phyloP scores from a whole-genome alignment of 2,888 invertebrate species.

The Ellobium chinense region DNA sequence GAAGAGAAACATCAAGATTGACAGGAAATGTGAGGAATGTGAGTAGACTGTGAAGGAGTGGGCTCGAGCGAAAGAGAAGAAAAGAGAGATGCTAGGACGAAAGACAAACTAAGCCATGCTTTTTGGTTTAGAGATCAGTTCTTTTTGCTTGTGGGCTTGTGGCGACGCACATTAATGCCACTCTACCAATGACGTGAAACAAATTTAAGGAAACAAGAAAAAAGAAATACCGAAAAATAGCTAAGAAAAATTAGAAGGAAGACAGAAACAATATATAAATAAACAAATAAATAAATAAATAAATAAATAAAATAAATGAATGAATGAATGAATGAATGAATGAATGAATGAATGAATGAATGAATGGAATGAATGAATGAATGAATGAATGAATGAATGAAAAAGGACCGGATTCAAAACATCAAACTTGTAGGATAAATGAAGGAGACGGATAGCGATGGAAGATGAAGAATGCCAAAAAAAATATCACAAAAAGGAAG shows the following conservation, averaged over 20 bases:
- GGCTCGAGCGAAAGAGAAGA: slow-evolving; percentile 15
- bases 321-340: not conserved
- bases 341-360: not conserved
- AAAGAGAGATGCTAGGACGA: slow-evolving; percentile 7
- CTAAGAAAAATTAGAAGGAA: no score
- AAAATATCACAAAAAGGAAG: not conserved
- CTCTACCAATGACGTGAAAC: no score
- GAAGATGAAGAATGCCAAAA: not conserved
- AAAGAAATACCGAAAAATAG: no score
- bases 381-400: not conserved
- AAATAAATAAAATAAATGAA: not conserved
- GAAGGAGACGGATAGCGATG: not conserved
- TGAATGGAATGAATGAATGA: not conserved
- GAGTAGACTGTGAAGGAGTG: slow-evolving; percentile 9
- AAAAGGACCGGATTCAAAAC: not conserved
- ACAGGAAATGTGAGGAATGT: not conserved
- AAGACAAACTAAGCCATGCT: no score
- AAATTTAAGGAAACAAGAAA: no score
- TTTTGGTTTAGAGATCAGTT: no score
- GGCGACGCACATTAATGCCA: no score
- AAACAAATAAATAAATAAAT: not conserved
- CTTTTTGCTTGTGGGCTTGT: no score
- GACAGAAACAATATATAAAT: not conserved
- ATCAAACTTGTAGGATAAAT: not conserved
- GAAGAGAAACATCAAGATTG: not conserved